Percentiles rank a stretch among this genome's conserved stretches.
Evolutionary conservation across 2,797 vertebrate species (phyloP).

Genomic region (Pipistrellus kuhlii): DNA sequence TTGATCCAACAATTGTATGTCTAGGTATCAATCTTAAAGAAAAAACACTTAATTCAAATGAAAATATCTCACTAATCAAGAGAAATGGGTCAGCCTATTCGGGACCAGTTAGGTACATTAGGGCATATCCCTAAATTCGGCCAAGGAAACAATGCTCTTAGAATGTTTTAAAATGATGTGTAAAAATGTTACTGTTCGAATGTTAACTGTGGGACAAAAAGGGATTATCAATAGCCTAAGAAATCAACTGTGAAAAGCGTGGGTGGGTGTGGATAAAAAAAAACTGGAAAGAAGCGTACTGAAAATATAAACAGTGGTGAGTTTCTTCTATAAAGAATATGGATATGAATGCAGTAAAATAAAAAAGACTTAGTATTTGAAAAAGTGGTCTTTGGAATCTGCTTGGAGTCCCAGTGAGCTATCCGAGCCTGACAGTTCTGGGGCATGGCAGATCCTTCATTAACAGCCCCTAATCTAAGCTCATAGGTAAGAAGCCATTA

Average conservation of each 20-base stretch:
- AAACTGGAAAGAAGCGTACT: background rate
- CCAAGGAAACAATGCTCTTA: background rate
- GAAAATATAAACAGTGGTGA: background rate
- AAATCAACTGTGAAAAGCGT: background rate
- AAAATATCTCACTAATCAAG: slow-evolving; percentile 27
- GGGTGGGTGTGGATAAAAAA: background rate
- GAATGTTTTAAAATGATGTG: slow-evolving; percentile 2
- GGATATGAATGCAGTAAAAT: background rate
- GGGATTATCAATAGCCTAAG: background rate
- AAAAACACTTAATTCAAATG: slow-evolving; percentile 44
- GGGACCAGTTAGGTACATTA: background rate
- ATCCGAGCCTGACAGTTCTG: background rate
- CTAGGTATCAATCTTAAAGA: background rate
- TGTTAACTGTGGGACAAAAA: background rate
- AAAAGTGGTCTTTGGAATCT: background rate
- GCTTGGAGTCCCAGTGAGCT: background rate
- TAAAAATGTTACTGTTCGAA: background rate
- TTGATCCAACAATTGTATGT: background rate
- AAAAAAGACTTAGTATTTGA: background rate
- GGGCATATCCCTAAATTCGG: background rate
- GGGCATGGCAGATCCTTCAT: background rate
- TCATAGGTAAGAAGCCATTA: slow-evolving; percentile 24
- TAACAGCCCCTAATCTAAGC: background rate
- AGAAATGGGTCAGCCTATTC: background rate
- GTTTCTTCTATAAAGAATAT: slow-evolving; percentile 12